These are phyloP conservation scores for Micropoecilia bifurca DNA, from an alignment of 2,797 vertebrate species.

Conservation along the genomic window DNA sequence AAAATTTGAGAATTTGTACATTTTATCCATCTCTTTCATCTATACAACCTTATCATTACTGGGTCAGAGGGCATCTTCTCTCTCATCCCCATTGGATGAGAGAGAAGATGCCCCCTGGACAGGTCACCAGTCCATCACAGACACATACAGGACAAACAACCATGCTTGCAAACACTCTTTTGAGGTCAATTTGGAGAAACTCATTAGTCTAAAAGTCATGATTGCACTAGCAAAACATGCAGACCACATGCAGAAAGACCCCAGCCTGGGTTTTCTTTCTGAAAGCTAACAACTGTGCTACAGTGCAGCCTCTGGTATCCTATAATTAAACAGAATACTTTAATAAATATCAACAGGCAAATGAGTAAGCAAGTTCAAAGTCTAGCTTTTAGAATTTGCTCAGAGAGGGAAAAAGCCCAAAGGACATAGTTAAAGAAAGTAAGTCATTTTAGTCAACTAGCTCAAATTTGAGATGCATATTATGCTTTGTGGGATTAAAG, in stretches of 20 bases:
- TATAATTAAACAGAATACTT: not conserved
- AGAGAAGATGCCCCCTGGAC: not conserved
- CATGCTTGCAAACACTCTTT: not conserved
- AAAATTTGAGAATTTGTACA: not conserved
- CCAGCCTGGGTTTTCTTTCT: not conserved
- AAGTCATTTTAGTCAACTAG: not conserved
- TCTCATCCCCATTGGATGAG: not conserved
- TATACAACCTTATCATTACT: not conserved
- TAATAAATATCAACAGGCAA: not conserved
- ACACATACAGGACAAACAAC: not conserved
- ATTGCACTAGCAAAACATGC: not conserved
- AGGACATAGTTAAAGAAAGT: not conserved
- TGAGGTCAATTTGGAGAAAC: not conserved
- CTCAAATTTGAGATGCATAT: not conserved
- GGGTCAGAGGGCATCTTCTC: not conserved
- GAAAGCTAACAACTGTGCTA: not conserved
- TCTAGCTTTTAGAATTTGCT: not conserved
- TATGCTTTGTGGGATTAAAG: not conserved
- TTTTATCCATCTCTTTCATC: not conserved
- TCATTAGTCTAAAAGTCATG: not conserved
- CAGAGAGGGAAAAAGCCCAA: not conserved
- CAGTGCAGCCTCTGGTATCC: not conserved
- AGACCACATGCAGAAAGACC: not conserved
- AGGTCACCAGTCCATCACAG: not conserved
- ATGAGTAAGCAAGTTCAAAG: not conserved